Conservation (phyloP, 2,113 vertebrate species). For the Hemibagrus wyckioides region DNA sequence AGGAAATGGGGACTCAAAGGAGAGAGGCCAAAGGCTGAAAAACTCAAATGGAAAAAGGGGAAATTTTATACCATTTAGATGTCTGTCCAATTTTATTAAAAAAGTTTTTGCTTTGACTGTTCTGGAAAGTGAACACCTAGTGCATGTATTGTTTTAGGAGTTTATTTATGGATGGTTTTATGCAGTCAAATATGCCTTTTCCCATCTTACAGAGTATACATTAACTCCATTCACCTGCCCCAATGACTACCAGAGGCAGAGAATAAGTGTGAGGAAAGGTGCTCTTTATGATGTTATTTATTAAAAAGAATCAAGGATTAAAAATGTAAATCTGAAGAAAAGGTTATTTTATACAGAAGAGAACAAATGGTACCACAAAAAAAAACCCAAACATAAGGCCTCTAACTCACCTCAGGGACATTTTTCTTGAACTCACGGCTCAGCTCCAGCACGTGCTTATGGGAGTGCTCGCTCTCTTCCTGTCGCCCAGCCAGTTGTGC, state of each 20-base stretch:
- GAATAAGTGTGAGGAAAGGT: neutral
- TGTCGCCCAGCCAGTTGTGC: conserved; percentile 80
- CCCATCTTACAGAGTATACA: neutral
- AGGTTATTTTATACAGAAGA: neutral
- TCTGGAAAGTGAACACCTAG: neutral
- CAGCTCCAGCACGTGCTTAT: conserved; percentile 93
- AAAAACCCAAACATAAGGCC: neutral
- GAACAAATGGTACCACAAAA: neutral
- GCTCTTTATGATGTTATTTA: neutral
- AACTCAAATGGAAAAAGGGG: neutral
- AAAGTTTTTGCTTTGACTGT: conserved; percentile 5
- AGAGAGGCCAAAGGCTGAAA: conserved; percentile 16
- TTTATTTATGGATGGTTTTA: neutral
- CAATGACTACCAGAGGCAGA: neutral
- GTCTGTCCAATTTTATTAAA: neutral
- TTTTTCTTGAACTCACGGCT: conserved; percentile 95
- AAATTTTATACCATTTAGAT: neutral
- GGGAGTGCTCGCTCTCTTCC: conserved; percentile 84
- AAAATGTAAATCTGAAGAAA: neutral
- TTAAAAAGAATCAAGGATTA: conserved; percentile 20
- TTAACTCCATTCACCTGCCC: conserved; percentile 4
- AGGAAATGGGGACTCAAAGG: conserved; percentile 28
- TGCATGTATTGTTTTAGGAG: neutral
- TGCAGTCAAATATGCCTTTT: neutral
- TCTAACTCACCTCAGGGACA: conserved; percentile 86